A percentile compares a stretch with the other conserved stretches of the same genome.
Conservation (phyloP, 2,888 invertebrate species). For the Schrankia costaestrigalis region DNA sequence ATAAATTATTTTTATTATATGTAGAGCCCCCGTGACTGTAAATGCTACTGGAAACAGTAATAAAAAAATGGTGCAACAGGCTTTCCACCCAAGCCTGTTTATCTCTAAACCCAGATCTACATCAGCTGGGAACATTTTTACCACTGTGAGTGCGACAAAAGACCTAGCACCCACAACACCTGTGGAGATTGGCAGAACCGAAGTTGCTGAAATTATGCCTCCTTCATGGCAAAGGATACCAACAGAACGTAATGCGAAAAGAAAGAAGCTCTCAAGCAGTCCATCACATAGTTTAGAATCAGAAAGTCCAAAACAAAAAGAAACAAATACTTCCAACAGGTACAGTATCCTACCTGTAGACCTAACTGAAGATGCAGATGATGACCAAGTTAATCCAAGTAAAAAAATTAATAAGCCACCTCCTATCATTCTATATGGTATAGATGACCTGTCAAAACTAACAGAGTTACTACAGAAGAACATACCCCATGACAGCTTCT, state of each 20-base stretch:
- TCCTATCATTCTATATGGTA: too few species aligned
- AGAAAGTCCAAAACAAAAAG: conserved; percentile 20
- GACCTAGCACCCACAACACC: neutral
- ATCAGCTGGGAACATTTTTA: neutral
- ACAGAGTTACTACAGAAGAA: too few species aligned
- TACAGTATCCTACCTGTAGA: neutral
- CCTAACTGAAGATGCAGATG: neutral
- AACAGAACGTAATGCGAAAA: neutral
- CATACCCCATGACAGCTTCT: too few species aligned
- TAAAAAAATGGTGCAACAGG: neutral
- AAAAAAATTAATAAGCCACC: too few species aligned
- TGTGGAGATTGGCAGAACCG: neutral
- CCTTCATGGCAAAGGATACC: neutral
- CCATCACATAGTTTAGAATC: neutral
- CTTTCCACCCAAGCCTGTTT: neutral
- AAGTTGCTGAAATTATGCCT: neutral
- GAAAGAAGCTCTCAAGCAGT: conserved; percentile 4
- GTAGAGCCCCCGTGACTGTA: neutral
- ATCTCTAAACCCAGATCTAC: neutral
- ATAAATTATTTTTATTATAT: too few species aligned
- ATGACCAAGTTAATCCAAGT: neutral
- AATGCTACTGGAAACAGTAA: neutral
- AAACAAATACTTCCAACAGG: neutral
- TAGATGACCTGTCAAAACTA: too few species aligned
- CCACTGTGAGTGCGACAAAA: neutral